These are phyloP conservation scores for Tetrao urogallus DNA, from an alignment of 2,113 vertebrate genomes.

Conservation along the genomic window DNA sequence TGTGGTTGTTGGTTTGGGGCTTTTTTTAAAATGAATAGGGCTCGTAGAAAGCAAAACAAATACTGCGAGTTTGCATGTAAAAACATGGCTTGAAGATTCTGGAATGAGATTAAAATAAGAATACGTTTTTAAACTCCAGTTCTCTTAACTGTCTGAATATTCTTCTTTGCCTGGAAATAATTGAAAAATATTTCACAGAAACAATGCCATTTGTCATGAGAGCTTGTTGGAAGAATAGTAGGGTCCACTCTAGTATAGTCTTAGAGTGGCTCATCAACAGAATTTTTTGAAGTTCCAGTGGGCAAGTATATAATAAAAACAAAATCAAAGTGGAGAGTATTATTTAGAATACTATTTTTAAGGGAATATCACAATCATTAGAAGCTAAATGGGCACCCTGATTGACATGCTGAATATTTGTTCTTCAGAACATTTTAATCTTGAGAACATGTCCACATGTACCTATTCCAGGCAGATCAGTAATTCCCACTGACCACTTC, in stretches of 20 bases:
- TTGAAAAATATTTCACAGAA: neutral
- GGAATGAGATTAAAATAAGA: neutral
- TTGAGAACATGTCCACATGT: neutral
- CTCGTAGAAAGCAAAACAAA: slow-evolving; percentile 50
- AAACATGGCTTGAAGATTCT: neutral
- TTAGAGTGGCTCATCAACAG: neutral
- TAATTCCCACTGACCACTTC: neutral
- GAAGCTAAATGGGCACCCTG: neutral
- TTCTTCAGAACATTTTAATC: neutral
- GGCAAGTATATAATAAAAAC: neutral
- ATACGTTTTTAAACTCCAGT: neutral
- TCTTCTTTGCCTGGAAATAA: neutral
- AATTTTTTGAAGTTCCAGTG: neutral
- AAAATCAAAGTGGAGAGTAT: neutral
- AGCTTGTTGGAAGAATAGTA: neutral
- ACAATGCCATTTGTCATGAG: neutral
- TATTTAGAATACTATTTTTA: slow-evolving; percentile 7
- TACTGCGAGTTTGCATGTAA: neutral
- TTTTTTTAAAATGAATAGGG: neutral
- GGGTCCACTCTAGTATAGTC: neutral
- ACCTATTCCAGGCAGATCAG: neutral
- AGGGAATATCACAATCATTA: neutral
- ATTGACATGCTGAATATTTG: neutral
- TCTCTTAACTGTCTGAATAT: neutral
- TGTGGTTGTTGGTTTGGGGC: neutral